These are phyloP conservation scores for Gymnarchus niloticus DNA, from an alignment of 2,113 vertebrate genomes.

Conservation along the genomic window DNA sequence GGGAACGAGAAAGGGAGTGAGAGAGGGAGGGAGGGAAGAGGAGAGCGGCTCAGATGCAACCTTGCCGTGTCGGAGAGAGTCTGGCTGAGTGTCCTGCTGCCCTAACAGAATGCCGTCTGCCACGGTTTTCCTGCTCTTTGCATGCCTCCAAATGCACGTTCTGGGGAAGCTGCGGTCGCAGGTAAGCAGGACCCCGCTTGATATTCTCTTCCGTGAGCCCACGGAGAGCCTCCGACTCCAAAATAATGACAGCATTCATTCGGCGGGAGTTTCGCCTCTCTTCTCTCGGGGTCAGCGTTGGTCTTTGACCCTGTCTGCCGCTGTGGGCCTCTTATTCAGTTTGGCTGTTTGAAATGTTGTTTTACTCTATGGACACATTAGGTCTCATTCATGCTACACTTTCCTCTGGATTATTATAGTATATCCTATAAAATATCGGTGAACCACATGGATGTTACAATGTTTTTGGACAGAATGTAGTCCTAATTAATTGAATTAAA, in stretches of 20 bases:
- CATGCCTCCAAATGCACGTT: conserved; percentile 72
- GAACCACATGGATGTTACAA: neutral
- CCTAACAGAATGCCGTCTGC: conserved; percentile 58
- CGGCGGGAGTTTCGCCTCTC: neutral
- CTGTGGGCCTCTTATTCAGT: neutral
- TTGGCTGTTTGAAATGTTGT: neutral
- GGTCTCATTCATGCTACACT: neutral
- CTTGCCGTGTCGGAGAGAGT: conserved; percentile 50
- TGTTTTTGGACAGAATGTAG: neutral
- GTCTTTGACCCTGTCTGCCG: neutral
- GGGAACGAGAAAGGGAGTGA: conserved; percentile 53
- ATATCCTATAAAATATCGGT: neutral
- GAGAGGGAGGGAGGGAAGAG: conserved; percentile 39
- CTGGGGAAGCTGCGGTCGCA: conserved; percentile 75
- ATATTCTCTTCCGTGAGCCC: conserved; percentile 33
- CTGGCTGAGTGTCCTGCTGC: conserved; percentile 45
- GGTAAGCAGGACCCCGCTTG: conserved; percentile 59
- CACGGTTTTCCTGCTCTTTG: conserved; percentile 58
- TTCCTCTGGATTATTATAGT: no score
- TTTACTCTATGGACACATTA: neutral
- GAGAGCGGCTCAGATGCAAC: conserved; percentile 28
- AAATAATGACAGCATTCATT: conserved; percentile 3
- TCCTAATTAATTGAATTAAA: no score
- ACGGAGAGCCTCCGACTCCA: neutral
- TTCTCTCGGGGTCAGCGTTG: neutral